Percentiles rank a stretch among this genome's conserved stretches.
phyloP scores from a whole-genome alignment of 2,888 invertebrate species.

The Agrotis segetum region DNA sequence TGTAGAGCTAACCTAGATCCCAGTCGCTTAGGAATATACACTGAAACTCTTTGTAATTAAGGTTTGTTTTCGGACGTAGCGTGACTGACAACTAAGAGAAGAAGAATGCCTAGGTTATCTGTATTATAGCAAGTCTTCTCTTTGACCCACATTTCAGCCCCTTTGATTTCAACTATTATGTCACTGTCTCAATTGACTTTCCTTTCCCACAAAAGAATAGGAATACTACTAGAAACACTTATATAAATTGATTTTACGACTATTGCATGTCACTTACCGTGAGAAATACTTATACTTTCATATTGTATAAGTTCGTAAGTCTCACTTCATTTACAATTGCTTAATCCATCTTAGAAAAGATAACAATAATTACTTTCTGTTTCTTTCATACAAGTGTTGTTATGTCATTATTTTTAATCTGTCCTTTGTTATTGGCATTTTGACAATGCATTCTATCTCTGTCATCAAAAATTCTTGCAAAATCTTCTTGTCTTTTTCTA shows the following conservation, averaged over 20 bases:
- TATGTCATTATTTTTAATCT: constrained; percentile 34
- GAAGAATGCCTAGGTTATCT: too few species aligned
- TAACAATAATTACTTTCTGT: constrained; percentile 46
- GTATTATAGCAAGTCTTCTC: too few species aligned
- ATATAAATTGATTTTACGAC: constrained; percentile 36
- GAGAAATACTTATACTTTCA: constrained; percentile 50
- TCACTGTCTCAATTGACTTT: not conserved
- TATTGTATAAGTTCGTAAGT: constrained; percentile 39
- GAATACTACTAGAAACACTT: constrained; percentile 10
- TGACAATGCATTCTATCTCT: not conserved
- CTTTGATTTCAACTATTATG: not conserved
- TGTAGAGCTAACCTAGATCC: too few species aligned
- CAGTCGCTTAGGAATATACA: too few species aligned
- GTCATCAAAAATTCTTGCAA: constrained; percentile 1
- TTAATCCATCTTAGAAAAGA: constrained; percentile 33
- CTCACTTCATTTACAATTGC: constrained; percentile 41
- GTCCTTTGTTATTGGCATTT: constrained; percentile 26
- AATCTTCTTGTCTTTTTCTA: not conserved
- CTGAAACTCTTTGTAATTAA: too few species aligned
- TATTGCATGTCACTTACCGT: constrained; percentile 42
- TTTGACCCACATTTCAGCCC: not conserved
- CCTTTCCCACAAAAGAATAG: constrained; percentile 30
- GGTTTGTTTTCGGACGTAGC: too few species aligned
- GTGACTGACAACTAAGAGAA: too few species aligned
- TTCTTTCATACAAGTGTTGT: constrained; percentile 31